Evolutionary conservation across 1,140 invertebrate genomes (phyloP).

Genomic region (Drosophila azteca): DNA sequence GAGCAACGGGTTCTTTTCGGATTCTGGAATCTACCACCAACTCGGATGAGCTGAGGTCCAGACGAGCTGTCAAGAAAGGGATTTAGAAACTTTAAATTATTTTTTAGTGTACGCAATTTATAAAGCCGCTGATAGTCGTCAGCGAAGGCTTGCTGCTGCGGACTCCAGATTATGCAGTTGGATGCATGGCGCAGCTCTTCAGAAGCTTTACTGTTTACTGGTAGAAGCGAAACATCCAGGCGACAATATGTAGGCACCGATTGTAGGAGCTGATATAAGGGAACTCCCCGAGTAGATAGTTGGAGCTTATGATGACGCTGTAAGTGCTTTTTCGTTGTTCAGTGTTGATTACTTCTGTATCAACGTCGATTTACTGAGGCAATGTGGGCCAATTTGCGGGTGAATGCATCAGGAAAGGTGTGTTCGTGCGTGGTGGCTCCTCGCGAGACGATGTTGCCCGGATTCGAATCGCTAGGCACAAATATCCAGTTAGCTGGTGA

Average conservation of each 20-base stretch:
- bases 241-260: background rate
- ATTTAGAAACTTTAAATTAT: too few species aligned
- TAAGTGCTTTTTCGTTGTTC: background rate
- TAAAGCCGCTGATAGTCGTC: too few species aligned
- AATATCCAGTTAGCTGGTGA: conserved; percentile 3
- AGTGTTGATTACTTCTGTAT: background rate
- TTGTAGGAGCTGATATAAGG: background rate
- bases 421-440: background rate
- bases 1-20: too few species aligned
- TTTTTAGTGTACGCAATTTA: too few species aligned
- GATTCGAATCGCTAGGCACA: background rate
- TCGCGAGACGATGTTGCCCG: conserved; percentile 14
- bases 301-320: background rate
- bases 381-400: conserved; percentile 1
- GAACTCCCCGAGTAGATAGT: background rate
- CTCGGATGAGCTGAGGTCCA: too few species aligned
- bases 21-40: too few species aligned
- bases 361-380: background rate
- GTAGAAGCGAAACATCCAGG: conserved; percentile 1
- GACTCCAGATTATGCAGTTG: too few species aligned
- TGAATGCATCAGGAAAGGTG: conserved; percentile 36
- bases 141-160: too few species aligned
- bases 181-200: too few species aligned
- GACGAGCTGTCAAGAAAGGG: too few species aligned
- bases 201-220: background rate